These are phyloP conservation scores for Macaca mulatta DNA, from an alignment of 2,113 vertebrate species.

Conservation along the genomic window DNA sequence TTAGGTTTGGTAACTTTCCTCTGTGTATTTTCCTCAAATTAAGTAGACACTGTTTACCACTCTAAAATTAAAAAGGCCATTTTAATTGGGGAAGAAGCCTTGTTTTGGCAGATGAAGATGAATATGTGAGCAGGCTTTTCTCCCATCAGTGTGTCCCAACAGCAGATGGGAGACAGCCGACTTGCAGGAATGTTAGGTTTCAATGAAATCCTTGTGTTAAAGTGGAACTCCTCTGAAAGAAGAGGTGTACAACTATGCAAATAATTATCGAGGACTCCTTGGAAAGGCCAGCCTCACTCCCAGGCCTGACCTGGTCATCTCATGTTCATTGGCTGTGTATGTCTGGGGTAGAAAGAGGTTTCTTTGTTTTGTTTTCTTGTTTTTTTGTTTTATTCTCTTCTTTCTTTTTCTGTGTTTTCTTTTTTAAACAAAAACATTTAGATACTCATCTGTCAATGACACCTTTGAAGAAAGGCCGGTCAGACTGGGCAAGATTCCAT, in stretches of 20 bases:
- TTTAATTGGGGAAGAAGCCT: constrained; percentile 57
- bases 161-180: constrained; percentile 33
- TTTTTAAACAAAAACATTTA: constrained; percentile 71
- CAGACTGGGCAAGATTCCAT: constrained; percentile 42
- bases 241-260: constrained; percentile 59
- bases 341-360: constrained; percentile 33
- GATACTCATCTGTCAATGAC: constrained; percentile 55
- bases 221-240: constrained; percentile 33
- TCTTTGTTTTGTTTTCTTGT: constrained; percentile 15
- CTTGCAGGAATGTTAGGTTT: constrained; percentile 9
- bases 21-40: constrained; percentile 4
- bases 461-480: constrained; percentile 66
- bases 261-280: constrained; percentile 21
- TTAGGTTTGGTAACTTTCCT: neutral
- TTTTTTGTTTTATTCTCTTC: constrained; percentile 28
- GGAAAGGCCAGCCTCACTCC: neutral
- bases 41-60: constrained; percentile 48
- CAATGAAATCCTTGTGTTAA: constrained; percentile 56
- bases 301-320: neutral
- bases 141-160: neutral
- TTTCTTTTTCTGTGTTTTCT: constrained; percentile 43
- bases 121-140: constrained; percentile 5
- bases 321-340: neutral
- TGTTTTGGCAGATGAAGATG: constrained; percentile 59
- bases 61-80: constrained; percentile 13